Evolutionary conservation across 2,797 vertebrate species (phyloP).

Genomic region (Ibycter americanus): DNA sequence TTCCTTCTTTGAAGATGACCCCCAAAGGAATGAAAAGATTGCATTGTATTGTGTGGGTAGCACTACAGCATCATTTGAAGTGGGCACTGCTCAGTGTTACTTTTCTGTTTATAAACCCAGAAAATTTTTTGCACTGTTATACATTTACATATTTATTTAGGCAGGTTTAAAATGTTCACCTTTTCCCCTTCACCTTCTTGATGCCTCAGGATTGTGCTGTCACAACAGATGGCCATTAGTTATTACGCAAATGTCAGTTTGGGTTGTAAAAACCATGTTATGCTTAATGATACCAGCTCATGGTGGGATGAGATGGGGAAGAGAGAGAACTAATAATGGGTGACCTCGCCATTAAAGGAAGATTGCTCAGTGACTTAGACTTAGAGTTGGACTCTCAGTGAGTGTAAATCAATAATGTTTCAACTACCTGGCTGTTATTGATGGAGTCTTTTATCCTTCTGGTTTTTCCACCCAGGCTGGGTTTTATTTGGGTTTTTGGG

Average conservation of each 20-base stretch:
- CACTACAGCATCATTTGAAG: conserved; percentile 17
- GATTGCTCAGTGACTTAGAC: not conserved
- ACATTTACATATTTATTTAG: not conserved
- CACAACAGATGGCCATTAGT: not conserved
- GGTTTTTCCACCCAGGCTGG: not conserved
- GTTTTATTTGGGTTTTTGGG: not conserved
- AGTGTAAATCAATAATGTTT: not conserved
- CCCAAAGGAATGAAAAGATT: not conserved
- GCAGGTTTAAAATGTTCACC: not conserved
- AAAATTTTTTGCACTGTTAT: not conserved
- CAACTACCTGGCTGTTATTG: not conserved
- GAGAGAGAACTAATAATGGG: not conserved
- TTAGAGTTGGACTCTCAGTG: not conserved
- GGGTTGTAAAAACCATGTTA: not conserved
- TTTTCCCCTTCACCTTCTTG: not conserved
- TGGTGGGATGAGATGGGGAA: not conserved
- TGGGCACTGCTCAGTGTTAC: not conserved
- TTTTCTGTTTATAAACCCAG: not conserved
- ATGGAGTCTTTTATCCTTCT: not conserved
- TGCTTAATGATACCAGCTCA: not conserved
- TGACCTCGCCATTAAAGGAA: accelerated
- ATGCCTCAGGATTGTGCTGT: not conserved
- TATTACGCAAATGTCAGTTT: not conserved
- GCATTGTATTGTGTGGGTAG: not conserved
- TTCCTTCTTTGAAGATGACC: conserved; percentile 11